Evolutionary conservation across 2,888 invertebrate species (phyloP).

Genomic region (Mechanitis mazaeus): DNA sequence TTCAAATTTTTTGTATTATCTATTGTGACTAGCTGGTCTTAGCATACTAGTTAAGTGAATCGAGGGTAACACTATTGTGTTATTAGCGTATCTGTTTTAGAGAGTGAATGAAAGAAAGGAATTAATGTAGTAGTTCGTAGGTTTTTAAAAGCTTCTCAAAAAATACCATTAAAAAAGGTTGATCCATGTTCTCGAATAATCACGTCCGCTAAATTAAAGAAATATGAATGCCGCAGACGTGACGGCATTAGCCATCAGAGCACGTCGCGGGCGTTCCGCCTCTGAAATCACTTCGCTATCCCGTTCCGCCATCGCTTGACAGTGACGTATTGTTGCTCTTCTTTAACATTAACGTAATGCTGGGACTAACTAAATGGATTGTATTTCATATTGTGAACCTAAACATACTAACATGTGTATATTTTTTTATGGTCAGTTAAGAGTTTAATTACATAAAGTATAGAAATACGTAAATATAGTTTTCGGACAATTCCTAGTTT

Average conservation of each 20-base stretch:
- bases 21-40: no score
- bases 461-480: no score
- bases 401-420: conserved; percentile 47
- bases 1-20: no score
- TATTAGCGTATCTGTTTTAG: no score
- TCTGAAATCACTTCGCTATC: conserved; percentile 71
- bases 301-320: conserved; percentile 60
- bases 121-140: no score
- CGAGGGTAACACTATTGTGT: no score
- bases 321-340: conserved; percentile 72
- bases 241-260: conserved; percentile 53
- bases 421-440: no score
- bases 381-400: conserved; percentile 65
- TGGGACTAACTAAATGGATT: conserved; percentile 45
- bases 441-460: background rate
- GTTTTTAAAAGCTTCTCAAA: no score
- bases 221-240: conserved; percentile 65
- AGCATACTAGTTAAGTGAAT: no score
- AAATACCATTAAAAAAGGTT: no score
- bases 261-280: conserved; percentile 69
- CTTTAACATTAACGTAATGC: conserved; percentile 68
- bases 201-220: conserved; percentile 60
- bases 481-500: no score
- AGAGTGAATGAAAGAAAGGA: no score
- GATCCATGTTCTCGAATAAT: conserved; percentile 12